Evolutionary conservation across 2,113 vertebrate species (phyloP).

Genomic region (Furnarius figulus): DNA sequence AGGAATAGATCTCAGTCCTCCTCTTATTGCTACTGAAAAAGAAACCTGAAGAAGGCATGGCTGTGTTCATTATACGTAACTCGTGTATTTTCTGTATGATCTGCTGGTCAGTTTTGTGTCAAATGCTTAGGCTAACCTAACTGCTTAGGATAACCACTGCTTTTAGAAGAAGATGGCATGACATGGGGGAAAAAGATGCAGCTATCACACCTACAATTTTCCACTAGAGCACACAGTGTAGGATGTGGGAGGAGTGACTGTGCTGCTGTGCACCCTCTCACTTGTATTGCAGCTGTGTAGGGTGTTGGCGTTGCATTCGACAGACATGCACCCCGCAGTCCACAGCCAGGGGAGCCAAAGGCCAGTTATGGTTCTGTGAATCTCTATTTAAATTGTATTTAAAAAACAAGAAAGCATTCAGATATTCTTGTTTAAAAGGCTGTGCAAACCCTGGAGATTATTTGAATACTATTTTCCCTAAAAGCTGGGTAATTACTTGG

Average conservation of each 20-base stretch:
- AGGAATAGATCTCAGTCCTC: background rate
- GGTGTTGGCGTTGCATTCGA: background rate
- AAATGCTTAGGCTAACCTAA: background rate
- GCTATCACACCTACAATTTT: background rate
- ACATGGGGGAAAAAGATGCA: background rate
- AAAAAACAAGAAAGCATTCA: background rate
- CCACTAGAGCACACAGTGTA: rapidly evolving
- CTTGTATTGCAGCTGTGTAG: background rate
- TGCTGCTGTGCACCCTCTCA: background rate
- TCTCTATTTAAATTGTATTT: background rate
- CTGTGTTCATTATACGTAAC: background rate
- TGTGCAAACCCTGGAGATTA: background rate
- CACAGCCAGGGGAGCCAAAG: background rate
- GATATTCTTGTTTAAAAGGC: background rate
- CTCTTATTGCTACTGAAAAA: background rate
- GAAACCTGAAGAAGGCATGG: background rate
- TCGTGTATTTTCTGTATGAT: background rate
- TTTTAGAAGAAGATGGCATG: background rate
- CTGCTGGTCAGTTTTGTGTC: background rate
- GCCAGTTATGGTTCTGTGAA: background rate
- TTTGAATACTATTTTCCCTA: background rate
- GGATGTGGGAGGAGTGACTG: rapidly evolving
- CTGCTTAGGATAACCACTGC: background rate
- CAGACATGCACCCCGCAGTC: background rate
- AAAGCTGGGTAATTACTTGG: background rate